Percentiles rank a stretch among this genome's conserved stretches.
phyloP scores from a whole-genome alignment of 1,140 invertebrate species.

The Drosophila melanica region DNA sequence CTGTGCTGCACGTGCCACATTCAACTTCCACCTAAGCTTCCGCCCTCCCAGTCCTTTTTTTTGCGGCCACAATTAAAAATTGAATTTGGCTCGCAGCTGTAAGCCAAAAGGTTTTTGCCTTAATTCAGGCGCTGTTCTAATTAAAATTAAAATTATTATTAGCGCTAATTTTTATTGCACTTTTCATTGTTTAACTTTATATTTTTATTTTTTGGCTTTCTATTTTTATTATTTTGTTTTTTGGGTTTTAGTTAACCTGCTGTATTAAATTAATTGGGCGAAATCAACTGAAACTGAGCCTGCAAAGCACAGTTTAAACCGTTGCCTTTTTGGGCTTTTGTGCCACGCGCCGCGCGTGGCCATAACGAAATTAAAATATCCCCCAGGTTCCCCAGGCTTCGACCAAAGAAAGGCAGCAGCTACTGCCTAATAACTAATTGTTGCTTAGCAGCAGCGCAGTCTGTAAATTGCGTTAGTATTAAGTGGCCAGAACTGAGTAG shows the following conservation, averaged over 20 bases:
- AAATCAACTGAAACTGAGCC: conserved; percentile 39
- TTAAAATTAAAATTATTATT: conserved; percentile 81
- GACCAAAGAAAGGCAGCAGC: background rate
- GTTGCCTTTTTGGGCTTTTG: conserved; percentile 8
- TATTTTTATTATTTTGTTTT: background rate
- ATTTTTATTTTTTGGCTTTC: conserved; percentile 17
- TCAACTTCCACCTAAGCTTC: background rate
- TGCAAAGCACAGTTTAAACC: conserved; percentile 16
- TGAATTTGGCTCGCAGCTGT: conserved; percentile 61
- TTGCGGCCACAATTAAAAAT: conserved; percentile 60
- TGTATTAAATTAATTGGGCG: conserved; percentile 50
- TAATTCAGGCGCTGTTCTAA: conserved; percentile 61
- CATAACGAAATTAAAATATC: conserved; percentile 41
- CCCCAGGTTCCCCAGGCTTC: too few relatives aligned
- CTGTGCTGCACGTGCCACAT: conserved; percentile 44
- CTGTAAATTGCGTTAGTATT: conserved; percentile 51
- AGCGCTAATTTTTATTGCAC: conserved; percentile 65
- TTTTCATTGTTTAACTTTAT: conserved; percentile 37
- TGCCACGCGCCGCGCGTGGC: conserved; percentile 32
- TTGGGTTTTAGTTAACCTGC: conserved; percentile 30
- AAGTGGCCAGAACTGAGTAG: conserved; percentile 46
- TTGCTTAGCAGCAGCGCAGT: conserved; percentile 25
- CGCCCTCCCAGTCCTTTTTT: background rate
- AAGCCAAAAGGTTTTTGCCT: conserved; percentile 59
- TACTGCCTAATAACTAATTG: conserved; percentile 45